Evolutionary conservation across 2,888 invertebrate genomes (phyloP), one percentile per base, ranked within the genome.

Genomic region (Crematogaster levior): DNA sequence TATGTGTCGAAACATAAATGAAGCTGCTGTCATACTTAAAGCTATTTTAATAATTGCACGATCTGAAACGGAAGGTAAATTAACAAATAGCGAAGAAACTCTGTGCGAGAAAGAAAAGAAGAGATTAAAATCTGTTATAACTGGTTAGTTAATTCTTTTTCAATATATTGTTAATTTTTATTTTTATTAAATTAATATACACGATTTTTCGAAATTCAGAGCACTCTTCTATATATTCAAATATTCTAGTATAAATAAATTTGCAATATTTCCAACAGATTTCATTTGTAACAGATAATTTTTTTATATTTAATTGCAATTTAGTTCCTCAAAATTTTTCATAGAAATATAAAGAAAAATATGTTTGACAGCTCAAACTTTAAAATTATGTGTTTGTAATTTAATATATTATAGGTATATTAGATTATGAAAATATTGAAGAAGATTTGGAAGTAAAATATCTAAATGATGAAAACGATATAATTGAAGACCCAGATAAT

Each of bases 121-220:
- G 0, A 70, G 4, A 70, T 18, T 56, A 10, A 70, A 70, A 70
- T 37, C 37, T 27, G 5, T 70, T 56, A 10, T 70, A 24, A 70
- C 53, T 18, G 40, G 53, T 70, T 2, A 70, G 24, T 53, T 24
- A 18, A 7, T 10, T 21, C 12, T 21, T 40, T 18, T 61, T 27
- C 6, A 34, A 34, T 5, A 34, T 34, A 34, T 34, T n/a, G n/a
- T n/a, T n/a, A 34, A 53, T 1, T 24, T 3, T 40, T 40, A 40
- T 40, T 9, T 40, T 40, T 12, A 40, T 10, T 40, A 40, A 40
- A 10, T 40, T 40, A 40, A 9, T 2, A 40, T 34, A 6, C 18
- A 30, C 7, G n/a, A n/a, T n/a, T n/a, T n/a, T n/a, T n/a, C n/a
- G n/a, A n/a, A n/a, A n/a, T n/a, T n/a, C n/a, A n/a, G n/a, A n/a